phyloP scores from a whole-genome alignment of 2,797 vertebrate genomes.

The Poeciliopsis presidionis region DNA sequence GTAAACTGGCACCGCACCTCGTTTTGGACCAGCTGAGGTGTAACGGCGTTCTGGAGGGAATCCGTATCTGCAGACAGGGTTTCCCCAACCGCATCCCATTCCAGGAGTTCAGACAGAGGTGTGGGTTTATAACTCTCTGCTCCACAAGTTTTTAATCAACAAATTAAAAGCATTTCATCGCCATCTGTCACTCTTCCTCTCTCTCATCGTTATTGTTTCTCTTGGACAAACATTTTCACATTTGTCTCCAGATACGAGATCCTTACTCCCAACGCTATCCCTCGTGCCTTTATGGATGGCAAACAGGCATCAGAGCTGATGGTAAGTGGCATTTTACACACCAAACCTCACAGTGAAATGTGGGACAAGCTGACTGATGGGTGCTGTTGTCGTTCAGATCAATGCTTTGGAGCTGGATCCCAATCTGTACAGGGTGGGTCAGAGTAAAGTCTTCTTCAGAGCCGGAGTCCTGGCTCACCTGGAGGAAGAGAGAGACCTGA shows the following conservation, averaged over 20 bases:
- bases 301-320: conserved; percentile 91
- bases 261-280: conserved; percentile 88
- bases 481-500: conserved; percentile 91
- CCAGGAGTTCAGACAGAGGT: conserved; percentile 94
- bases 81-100: conserved; percentile 94
- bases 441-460: conserved; percentile 95
- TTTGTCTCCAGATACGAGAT: conserved; percentile 83
- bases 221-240: neutral
- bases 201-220: neutral
- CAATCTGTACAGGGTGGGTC: conserved; percentile 90
- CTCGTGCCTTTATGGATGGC: conserved; percentile 91
- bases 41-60: conserved; percentile 92
- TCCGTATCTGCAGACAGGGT: conserved; percentile 93
- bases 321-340: conserved; percentile 67
- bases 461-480: conserved; percentile 90
- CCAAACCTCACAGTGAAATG: neutral
- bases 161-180: neutral
- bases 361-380: neutral
- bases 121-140: conserved; percentile 36
- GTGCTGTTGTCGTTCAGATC: conserved; percentile 76
- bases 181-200: neutral
- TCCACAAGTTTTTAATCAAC: neutral
- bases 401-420: conserved; percentile 88
- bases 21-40: conserved; percentile 92
- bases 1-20: conserved; percentile 86